Conservation (phyloP, 2,113 vertebrate species). For the Campylomormyrus numenius region DNA sequence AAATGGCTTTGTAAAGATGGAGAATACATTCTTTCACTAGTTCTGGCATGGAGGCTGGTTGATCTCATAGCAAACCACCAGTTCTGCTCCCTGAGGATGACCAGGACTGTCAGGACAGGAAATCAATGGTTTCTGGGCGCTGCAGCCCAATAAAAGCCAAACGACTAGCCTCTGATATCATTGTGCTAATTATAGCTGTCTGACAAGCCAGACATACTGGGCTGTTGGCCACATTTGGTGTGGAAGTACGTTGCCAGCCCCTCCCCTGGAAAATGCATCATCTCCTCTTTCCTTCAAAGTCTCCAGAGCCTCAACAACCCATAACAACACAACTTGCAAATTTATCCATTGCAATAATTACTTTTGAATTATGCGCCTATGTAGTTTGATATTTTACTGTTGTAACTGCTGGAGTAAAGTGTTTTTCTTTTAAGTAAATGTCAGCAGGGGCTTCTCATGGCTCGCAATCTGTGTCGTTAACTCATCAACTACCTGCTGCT, state of each 20-base stretch:
- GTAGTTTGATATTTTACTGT: background rate
- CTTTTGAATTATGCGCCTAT: background rate
- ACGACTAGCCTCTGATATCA: background rate
- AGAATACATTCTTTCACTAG: background rate
- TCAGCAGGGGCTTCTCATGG: background rate
- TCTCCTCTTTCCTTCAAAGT: background rate
- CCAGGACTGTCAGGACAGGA: too few relatives aligned
- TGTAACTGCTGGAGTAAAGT: background rate
- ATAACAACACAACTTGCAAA: background rate
- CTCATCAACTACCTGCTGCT: background rate
- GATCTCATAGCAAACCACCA: background rate
- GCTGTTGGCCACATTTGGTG: constrained; percentile 18
- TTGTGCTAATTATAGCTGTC: constrained; percentile 27
- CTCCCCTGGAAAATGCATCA: constrained; percentile 20
- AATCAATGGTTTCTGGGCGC: background rate
- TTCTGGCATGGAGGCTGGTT: background rate
- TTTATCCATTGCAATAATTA: background rate
- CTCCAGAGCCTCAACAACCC: background rate
- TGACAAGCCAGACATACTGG: constrained; percentile 14
- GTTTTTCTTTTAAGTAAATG: background rate
- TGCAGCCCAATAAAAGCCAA: background rate
- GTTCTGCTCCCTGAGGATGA: background rate
- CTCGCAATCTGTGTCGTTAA: background rate
- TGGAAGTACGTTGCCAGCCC: constrained; percentile 9
- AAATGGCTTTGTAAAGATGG: background rate